A percentile compares a stretch with the other conserved stretches of the same genome.
Conservation (phyloP, 23 tunicate species). For the Styela clava region DNA sequence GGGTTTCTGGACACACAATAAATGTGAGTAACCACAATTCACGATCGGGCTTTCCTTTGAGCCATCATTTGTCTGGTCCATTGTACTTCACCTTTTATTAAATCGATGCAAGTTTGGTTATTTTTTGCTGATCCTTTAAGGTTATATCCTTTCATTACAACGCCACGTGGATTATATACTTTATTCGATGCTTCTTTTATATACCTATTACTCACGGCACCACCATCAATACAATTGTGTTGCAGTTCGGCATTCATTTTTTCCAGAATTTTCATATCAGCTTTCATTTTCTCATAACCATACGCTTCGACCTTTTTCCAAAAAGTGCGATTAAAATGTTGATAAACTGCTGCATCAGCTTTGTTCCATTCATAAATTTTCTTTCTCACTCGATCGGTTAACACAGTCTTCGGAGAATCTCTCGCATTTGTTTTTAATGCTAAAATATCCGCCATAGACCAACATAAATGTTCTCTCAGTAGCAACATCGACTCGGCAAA, state of each 20-base stretch:
- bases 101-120: conserved; percentile 39
- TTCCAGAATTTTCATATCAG: conserved; percentile 30
- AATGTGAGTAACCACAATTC: too few species aligned
- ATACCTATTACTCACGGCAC: conserved; percentile 11
- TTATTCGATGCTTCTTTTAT: conserved; percentile 31
- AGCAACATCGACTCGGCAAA: conserved; percentile 66
- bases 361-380: conserved; percentile 65
- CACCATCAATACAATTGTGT: conserved; percentile 57
- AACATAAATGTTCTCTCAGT: conserved; percentile 54
- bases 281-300: conserved; percentile 57
- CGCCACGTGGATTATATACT: conserved; percentile 58
- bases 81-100: conserved; percentile 44
- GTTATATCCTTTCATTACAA: conserved; percentile 65
- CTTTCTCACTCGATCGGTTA: not conserved
- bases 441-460: conserved; percentile 38
- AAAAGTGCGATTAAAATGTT: conserved; percentile 58
- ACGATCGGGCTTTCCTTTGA: not conserved
- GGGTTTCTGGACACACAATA: too few species aligned
- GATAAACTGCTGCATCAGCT: conserved; percentile 48
- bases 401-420: not conserved
- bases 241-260: conserved; percentile 37
- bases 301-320: conserved; percentile 64
- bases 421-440: conserved; percentile 52
- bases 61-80: conserved; percentile 58
- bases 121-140: conserved; percentile 32